Conservation (phyloP, 2,797 vertebrate species). For the Macropus fuliginosus region DNA sequence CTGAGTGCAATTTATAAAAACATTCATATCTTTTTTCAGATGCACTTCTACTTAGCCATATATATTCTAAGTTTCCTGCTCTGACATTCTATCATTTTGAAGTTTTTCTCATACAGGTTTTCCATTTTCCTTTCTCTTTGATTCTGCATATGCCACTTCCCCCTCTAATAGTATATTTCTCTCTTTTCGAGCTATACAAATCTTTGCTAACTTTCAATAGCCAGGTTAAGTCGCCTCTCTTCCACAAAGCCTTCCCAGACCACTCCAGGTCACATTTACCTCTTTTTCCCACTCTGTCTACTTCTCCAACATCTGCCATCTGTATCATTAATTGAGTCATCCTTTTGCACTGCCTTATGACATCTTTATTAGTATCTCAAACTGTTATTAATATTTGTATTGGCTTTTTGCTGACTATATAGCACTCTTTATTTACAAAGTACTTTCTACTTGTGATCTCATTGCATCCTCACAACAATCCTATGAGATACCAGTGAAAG, state of each 20-base stretch:
- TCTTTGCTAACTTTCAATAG: neutral
- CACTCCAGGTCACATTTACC: neutral
- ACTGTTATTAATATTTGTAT: neutral
- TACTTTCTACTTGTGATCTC: neutral
- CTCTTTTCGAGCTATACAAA: neutral
- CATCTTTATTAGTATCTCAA: neutral
- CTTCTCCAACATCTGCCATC: neutral
- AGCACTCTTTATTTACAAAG: neutral
- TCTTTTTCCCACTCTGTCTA: neutral
- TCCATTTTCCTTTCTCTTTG: neutral
- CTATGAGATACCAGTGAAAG: neutral
- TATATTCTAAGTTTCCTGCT: neutral
- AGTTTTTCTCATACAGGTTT: neutral
- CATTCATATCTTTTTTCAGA: neutral
- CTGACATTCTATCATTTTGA: neutral
- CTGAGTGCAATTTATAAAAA: neutral
- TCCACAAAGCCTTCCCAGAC: neutral
- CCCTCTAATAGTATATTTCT: neutral
- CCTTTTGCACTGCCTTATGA: neutral
- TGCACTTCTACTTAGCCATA: neutral
- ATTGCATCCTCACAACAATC: constrained; percentile 12
- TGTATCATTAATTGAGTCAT: neutral
- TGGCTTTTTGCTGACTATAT: neutral
- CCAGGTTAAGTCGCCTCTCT: neutral
- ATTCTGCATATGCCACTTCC: neutral